Conservation (phyloP, 2,797 vertebrate genomes). For the Erpetoichthys calabaricus region DNA sequence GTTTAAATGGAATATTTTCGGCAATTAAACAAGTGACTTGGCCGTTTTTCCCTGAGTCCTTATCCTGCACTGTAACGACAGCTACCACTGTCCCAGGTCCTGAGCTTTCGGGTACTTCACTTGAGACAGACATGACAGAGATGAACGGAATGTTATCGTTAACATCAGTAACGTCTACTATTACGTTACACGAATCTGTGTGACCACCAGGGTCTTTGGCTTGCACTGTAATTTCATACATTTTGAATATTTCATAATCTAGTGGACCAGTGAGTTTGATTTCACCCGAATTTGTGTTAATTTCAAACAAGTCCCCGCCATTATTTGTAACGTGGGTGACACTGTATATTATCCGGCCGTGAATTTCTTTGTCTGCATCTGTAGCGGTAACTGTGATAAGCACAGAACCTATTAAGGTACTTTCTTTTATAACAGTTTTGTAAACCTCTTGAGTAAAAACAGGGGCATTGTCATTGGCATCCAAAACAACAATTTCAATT, state of each 20-base stretch:
- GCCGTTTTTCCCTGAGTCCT: slow-evolving; percentile 46
- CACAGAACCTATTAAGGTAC: slow-evolving; percentile 6
- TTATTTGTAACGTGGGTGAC: slow-evolving; percentile 2
- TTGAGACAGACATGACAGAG: slow-evolving; percentile 43
- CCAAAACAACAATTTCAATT: slow-evolving; percentile 19
- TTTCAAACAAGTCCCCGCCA: neutral
- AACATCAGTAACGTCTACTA: slow-evolving; percentile 40
- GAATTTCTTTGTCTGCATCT: slow-evolving; percentile 14
- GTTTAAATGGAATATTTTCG: slow-evolving; percentile 39
- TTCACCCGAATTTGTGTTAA: slow-evolving; percentile 12
- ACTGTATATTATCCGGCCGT: slow-evolving; percentile 12
- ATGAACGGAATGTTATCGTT: slow-evolving; percentile 53
- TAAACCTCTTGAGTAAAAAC: too few relatives aligned
- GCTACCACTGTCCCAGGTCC: slow-evolving; percentile 39
- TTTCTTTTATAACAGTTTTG: slow-evolving; percentile 22
- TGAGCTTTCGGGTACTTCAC: slow-evolving; percentile 39
- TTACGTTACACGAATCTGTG: slow-evolving; percentile 37
- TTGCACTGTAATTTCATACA: slow-evolving; percentile 38
- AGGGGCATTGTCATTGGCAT: too few relatives aligned
- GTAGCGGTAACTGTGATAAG: slow-evolving; percentile 23
- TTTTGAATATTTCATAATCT: slow-evolving; percentile 11
- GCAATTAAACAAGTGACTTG: slow-evolving; percentile 37
- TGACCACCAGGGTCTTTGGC: slow-evolving; percentile 41
- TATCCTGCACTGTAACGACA: slow-evolving; percentile 49
- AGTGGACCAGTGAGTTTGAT: slow-evolving; percentile 9